Percentiles rank a stretch among this genome's conserved stretches.
Evolutionary conservation across 2,888 invertebrate genomes (phyloP).

Genomic region (Emmelina monodactyla): DNA sequence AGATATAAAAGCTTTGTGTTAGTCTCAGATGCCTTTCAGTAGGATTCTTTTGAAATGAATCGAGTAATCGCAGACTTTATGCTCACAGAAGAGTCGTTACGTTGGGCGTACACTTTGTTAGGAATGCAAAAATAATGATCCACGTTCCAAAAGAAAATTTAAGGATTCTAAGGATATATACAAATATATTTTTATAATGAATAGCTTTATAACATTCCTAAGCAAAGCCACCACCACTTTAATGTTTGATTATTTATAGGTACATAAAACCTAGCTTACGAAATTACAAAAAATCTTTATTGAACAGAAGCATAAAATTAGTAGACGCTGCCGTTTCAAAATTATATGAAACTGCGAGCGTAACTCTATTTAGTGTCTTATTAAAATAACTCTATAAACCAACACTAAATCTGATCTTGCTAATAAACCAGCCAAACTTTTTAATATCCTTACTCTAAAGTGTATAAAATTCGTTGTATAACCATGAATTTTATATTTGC

Average conservation of each 20-base stretch:
- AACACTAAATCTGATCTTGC: neutral
- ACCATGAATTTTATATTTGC: conserved; percentile 7
- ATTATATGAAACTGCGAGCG: no score
- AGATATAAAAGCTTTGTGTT: conserved; percentile 67
- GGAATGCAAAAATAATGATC: conserved; percentile 38
- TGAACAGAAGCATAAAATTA: no score
- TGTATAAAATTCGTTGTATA: neutral
- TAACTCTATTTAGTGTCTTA: no score
- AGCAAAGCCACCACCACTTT: no score
- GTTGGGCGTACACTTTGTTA: conserved; percentile 39
- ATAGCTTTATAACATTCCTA: no score
- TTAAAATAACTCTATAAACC: no score
- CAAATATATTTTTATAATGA: no score
- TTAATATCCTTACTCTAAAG: conserved; percentile 3
- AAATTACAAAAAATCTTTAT: no score
- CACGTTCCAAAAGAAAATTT: conserved; percentile 17
- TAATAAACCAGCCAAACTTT: neutral
- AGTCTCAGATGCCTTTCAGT: conserved; percentile 58
- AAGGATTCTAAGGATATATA: no score
- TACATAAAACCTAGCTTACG: no score
- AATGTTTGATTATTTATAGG: no score
- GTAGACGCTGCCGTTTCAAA: no score
- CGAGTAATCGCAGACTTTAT: conserved; percentile 61
- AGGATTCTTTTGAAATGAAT: conserved; percentile 64
- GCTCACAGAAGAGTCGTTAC: conserved; percentile 45